Percentiles rank a stretch among this genome's conserved stretches.
Conservation (phyloP, 2,888 invertebrate species). For the Hemithea aestivaria region DNA sequence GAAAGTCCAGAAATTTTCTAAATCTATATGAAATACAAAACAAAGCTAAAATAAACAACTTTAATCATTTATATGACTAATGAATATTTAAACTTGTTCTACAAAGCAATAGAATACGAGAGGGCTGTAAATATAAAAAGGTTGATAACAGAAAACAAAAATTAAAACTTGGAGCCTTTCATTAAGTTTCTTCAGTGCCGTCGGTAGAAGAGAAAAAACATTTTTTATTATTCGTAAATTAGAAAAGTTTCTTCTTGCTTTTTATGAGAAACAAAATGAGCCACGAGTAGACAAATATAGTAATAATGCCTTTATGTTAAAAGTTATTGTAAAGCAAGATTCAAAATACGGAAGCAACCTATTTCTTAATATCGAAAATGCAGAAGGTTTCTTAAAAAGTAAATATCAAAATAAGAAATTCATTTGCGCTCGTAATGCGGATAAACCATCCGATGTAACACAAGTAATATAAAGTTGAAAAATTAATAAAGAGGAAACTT, state of each 20-base stretch:
- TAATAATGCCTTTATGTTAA: conserved; percentile 18
- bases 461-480: conserved; percentile 78
- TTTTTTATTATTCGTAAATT: conserved; percentile 70
- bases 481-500: conserved; percentile 79
- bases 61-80: no score
- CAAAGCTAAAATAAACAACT: conserved; percentile 3
- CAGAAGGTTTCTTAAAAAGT: conserved; percentile 7
- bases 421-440: conserved; percentile 41
- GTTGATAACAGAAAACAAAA: conserved; percentile 61
- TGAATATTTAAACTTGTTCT: conserved; percentile 8
- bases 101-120: conserved; percentile 40
- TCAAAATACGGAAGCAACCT: no score
- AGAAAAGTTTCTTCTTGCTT: conserved; percentile 64
- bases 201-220: conserved; percentile 56
- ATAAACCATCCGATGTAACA: conserved; percentile 65
- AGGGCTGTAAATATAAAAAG: conserved; percentile 55
- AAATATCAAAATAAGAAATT: conserved; percentile 21
- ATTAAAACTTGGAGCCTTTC: conserved; percentile 65
- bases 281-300: conserved; percentile 39
- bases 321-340: conserved; percentile 18
- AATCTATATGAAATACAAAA: no score
- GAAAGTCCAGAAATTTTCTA: no score
- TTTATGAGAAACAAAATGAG: conserved; percentile 45
- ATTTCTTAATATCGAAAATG: no score
- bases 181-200: conserved; percentile 58